Percentiles rank a stretch among this genome's conserved stretches.
Conservation (phyloP, 2,797 vertebrate species). For the Florisuga fusca region DNA sequence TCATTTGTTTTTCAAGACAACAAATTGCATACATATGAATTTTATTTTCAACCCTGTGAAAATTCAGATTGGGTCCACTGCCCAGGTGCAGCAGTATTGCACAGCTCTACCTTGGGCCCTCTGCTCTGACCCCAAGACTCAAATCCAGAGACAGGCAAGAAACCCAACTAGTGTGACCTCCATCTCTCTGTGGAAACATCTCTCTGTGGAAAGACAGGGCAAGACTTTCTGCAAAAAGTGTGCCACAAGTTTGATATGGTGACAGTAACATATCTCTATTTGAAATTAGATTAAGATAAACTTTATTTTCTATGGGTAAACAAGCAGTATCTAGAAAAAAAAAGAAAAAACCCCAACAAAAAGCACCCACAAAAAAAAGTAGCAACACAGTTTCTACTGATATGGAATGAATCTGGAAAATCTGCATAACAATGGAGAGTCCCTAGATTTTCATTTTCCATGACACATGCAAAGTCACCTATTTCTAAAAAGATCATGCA, state of each 20-base stretch:
- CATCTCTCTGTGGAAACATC: background rate
- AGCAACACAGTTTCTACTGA: background rate
- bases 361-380: no score
- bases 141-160: background rate
- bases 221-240: rapidly evolving
- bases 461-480: background rate
- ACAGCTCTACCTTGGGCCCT: background rate
- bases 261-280: background rate
- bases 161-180: background rate
- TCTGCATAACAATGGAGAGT: background rate
- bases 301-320: background rate
- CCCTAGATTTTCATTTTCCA: background rate
- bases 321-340: background rate
- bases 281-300: background rate
- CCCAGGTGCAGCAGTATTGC: background rate
- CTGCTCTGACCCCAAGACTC: background rate
- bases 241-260: background rate
- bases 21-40: background rate
- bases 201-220: background rate
- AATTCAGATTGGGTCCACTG: background rate
- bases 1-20: background rate
- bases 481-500: background rate
- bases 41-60: background rate
- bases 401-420: background rate
- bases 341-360: background rate